These are phyloP conservation scores for Atherix ibis DNA, from an alignment of 2,888 invertebrate genomes.

Conservation along the genomic window DNA sequence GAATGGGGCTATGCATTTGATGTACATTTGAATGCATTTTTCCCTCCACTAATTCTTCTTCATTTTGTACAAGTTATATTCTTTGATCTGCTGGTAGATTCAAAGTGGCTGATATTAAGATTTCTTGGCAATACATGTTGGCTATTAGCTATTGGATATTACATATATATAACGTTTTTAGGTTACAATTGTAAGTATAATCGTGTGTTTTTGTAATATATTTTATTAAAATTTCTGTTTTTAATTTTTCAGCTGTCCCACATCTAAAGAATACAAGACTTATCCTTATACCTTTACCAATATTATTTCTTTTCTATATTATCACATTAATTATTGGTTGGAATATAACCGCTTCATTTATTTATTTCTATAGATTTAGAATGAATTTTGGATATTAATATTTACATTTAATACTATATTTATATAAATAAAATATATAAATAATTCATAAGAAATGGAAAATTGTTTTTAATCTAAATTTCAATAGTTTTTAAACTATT, in stretches of 20 bases:
- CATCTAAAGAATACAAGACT: constrained; percentile 72
- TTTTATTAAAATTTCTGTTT: not conserved
- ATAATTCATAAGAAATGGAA: too few relatives aligned
- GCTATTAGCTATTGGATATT: constrained; percentile 80
- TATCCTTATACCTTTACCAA: constrained; percentile 69
- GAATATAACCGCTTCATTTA: constrained; percentile 70
- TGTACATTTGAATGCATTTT: constrained; percentile 96
- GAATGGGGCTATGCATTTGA: constrained; percentile 99
- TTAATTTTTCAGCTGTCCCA: constrained; percentile 54
- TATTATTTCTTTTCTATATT: constrained; percentile 60
- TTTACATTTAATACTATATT: too few relatives aligned
- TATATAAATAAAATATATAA: too few relatives aligned
- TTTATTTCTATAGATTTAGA: constrained; percentile 69
- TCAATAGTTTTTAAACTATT: too few relatives aligned
- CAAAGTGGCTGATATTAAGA: constrained; percentile 55
- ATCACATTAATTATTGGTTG: constrained; percentile 60
- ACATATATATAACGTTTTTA: constrained; percentile 91
- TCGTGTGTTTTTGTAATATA: not conserved
- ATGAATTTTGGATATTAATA: too few relatives aligned
- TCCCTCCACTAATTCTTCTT: constrained; percentile 85
- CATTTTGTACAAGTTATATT: constrained; percentile 86
- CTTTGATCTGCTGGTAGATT: constrained; percentile 65
- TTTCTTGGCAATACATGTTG: constrained; percentile 87
- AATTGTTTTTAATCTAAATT: too few relatives aligned
- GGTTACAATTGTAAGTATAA: constrained; percentile 77